Conservation (phyloP, 1,140 invertebrate genomes). For the Linepithema humile region DNA sequence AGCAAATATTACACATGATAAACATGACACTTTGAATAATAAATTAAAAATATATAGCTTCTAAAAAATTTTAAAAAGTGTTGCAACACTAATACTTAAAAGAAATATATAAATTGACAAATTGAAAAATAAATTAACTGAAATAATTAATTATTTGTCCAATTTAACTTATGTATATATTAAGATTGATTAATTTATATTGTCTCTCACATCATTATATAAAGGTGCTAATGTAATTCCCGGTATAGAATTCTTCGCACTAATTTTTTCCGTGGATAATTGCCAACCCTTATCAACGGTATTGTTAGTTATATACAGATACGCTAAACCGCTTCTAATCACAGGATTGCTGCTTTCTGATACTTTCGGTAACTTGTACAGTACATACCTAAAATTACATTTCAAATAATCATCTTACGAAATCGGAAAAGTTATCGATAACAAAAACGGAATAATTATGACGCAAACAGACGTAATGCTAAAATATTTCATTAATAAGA, state of each 20-base stretch:
- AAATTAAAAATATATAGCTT: background rate
- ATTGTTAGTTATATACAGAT: slow-evolving; percentile 89
- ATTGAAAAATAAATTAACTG: too few relatives aligned
- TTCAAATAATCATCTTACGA: slow-evolving; percentile 5
- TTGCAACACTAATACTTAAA: too few relatives aligned
- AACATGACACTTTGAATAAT: background rate
- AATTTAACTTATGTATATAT: background rate
- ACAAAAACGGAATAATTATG: background rate
- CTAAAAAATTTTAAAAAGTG: background rate
- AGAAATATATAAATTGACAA: too few relatives aligned
- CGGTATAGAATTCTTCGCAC: slow-evolving; percentile 88
- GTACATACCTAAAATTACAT: slow-evolving; percentile 88
- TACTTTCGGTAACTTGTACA: slow-evolving; percentile 93
- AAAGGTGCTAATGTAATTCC: slow-evolving; percentile 89
- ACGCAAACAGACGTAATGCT: background rate
- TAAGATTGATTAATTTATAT: background rate
- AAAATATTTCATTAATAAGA: slow-evolving; percentile 46
- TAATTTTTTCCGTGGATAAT: slow-evolving; percentile 88
- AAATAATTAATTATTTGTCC: background rate
- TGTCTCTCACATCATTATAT: slow-evolving; percentile 84
- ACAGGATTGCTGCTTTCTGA: slow-evolving; percentile 84
- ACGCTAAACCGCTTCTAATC: slow-evolving; percentile 88
- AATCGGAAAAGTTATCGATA: background rate
- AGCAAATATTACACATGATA: slow-evolving; percentile 2
- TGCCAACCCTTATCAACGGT: slow-evolving; percentile 87